phyloP scores from a whole-genome alignment of 2,113 vertebrate species.

The Pardalotus punctatus region DNA sequence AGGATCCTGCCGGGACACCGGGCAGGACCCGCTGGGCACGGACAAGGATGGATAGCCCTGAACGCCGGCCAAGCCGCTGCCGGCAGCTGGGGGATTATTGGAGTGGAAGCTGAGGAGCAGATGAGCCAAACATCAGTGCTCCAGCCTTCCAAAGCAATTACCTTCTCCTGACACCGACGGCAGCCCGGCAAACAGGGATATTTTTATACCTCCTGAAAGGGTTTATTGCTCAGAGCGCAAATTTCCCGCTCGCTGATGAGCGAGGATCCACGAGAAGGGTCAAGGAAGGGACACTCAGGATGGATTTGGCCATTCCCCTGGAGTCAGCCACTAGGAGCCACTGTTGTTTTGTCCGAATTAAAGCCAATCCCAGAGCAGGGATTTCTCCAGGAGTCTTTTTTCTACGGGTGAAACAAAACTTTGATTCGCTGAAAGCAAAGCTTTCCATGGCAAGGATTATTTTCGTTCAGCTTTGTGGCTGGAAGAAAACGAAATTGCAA shows the following conservation, averaged over 20 bases:
- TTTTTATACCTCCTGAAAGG: neutral
- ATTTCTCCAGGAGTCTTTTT: neutral
- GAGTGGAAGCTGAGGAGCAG: slow-evolving; percentile 4
- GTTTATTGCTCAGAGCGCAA: neutral
- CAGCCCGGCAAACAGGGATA: neutral
- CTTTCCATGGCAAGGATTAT: neutral
- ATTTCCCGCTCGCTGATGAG: neutral
- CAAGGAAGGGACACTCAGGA: neutral
- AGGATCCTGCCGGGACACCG: neutral
- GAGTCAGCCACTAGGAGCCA: slow-evolving; percentile 57
- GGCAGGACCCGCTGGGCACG: neutral
- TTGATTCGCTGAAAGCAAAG: slow-evolving; percentile 1
- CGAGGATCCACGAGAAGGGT: neutral
- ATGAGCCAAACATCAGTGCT: neutral
- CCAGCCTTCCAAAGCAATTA: neutral
- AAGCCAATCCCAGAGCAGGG: neutral
- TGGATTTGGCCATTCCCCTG: neutral
- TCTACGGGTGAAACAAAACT: neutral
- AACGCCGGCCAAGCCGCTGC: neutral
- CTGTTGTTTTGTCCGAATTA: neutral
- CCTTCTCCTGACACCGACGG: neutral
- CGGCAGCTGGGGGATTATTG: neutral
- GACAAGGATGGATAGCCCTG: slow-evolving; percentile 8
- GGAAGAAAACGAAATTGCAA: neutral
- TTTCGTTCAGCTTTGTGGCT: neutral